Evolutionary conservation across 2,797 vertebrate species (phyloP).

Genomic region (Gouania willdenowi): DNA sequence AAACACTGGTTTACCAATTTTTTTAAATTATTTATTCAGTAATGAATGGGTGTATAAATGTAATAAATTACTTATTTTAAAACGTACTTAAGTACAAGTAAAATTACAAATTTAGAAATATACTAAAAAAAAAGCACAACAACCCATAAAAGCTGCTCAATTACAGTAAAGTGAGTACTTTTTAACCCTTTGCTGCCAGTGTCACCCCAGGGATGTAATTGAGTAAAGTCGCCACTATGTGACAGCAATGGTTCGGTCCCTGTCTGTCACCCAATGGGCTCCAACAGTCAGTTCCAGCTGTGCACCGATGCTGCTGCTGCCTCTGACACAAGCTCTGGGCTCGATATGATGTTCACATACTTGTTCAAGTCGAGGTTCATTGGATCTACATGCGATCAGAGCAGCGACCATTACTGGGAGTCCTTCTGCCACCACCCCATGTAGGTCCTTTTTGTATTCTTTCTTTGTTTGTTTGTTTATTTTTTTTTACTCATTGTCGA

Average conservation of each 20-base stretch:
- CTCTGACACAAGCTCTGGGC: constrained; percentile 32
- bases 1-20: no score
- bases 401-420: constrained; percentile 16
- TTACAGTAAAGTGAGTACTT: no score
- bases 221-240: constrained; percentile 52
- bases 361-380: constrained; percentile 37
- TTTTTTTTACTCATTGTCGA: neutral
- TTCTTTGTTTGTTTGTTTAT: constrained; percentile 12
- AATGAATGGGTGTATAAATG: no score
- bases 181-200: constrained; percentile 2
- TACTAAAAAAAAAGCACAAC: no score
- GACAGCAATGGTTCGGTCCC: constrained; percentile 58
- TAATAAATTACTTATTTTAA: no score
- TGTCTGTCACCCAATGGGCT: constrained; percentile 29
- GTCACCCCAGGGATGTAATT: constrained; percentile 43
- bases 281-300: constrained; percentile 26
- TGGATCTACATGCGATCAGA: constrained; percentile 42
- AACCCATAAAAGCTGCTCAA: no score
- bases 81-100: no score
- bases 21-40: no score
- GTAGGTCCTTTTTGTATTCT: constrained; percentile 43
- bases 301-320: constrained; percentile 10
- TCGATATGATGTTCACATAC: constrained; percentile 41
- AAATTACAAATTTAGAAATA: no score
- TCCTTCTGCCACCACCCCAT: constrained; percentile 7